These are phyloP conservation scores for Caenorhabditis sp. DNA, from an alignment of 2,888 invertebrate species.

Conservation along the genomic window DNA sequence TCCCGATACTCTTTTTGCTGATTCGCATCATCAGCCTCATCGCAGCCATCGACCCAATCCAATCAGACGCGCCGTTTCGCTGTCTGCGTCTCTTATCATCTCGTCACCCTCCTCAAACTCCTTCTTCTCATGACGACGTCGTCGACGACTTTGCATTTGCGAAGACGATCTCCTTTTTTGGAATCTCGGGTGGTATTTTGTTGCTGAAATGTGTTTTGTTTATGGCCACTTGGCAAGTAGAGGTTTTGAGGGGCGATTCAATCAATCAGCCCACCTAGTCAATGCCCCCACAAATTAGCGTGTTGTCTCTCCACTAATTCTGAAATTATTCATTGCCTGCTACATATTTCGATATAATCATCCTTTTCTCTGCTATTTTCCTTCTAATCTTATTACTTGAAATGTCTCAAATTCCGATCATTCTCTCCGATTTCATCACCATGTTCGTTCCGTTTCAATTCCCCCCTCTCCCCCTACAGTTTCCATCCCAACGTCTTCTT, in stretches of 20 bases:
- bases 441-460: constrained; percentile 24
- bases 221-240: constrained; percentile 7
- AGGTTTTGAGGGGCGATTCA: constrained; percentile 31
- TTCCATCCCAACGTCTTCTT: constrained; percentile 11
- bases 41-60: constrained; percentile 31
- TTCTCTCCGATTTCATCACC: constrained; percentile 13
- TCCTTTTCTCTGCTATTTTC: too few species aligned
- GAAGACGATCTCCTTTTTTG: constrained; percentile 10
- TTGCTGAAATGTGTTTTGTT: constrained; percentile 40
- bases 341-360: too few species aligned
- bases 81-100: constrained; percentile 26
- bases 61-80: constrained; percentile 54
- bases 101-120: not conserved
- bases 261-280: constrained; percentile 41
- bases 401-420: constrained; percentile 9
- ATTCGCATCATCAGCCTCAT: constrained; percentile 53
- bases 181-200: constrained; percentile 1
- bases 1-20: constrained; percentile 47
- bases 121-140: not conserved
- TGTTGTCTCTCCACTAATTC: not conserved
- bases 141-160: constrained; percentile 28
- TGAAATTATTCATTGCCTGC: too few species aligned
- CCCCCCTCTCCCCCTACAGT: constrained; percentile 18
- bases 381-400: too few species aligned
- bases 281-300: too few species aligned